phyloP scores from a whole-genome alignment of 1,140 invertebrate genomes.

The Drosophila grimshawi region DNA sequence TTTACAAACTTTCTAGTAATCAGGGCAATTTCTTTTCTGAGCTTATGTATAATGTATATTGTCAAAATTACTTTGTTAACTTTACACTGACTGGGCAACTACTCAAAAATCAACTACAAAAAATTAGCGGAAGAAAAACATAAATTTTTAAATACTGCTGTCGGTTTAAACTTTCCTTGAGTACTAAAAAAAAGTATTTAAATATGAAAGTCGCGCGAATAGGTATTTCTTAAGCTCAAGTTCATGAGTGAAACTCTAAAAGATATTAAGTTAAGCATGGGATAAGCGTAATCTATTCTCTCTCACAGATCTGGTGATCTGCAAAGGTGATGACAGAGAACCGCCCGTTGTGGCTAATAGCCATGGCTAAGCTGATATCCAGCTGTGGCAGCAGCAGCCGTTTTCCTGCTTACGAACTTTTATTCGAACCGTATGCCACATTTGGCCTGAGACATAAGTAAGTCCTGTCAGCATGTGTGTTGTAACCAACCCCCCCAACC shows the following conservation, averaged over 20 bases:
- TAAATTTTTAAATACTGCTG: background rate
- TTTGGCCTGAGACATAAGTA: conserved; percentile 66
- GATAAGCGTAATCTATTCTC: background rate
- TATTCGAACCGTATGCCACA: conserved; percentile 76
- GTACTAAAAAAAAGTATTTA: background rate
- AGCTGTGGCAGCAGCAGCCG: conserved; percentile 22
- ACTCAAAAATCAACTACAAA: too few relatives aligned
- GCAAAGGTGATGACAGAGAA: background rate
- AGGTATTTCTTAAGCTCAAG: background rate
- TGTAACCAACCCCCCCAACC: conserved; percentile 1
- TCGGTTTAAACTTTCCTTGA: background rate
- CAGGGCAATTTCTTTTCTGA: too few relatives aligned
- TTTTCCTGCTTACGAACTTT: conserved; percentile 60
- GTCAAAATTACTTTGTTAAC: too few relatives aligned
- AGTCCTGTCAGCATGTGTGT: conserved; percentile 75
- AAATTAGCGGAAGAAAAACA: background rate
- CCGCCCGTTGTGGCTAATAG: conserved; percentile 9
- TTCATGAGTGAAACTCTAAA: background rate
- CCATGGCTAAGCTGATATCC: conserved; percentile 26
- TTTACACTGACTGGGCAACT: too few relatives aligned
- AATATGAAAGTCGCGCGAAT: background rate
- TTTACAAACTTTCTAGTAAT: too few relatives aligned
- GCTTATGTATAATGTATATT: too few relatives aligned
- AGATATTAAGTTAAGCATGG: background rate
- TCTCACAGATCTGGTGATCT: conserved; percentile 1